Base-by-base conservation (phyloP, 2,113 vertebrate genomes). In the Pipa parva region DNA sequence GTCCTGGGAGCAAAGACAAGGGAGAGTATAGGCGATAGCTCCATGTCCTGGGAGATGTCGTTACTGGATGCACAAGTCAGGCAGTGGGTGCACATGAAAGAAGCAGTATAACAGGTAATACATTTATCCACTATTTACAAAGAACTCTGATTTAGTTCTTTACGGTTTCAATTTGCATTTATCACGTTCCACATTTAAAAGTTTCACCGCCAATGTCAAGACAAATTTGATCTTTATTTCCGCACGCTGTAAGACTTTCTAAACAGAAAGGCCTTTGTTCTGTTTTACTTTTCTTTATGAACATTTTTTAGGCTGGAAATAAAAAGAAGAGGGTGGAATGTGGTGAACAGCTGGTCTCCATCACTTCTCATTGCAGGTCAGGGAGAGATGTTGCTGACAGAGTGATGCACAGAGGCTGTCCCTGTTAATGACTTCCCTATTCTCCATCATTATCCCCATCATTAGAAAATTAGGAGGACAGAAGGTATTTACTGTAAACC, bases 401-500 rank as follows among this genome's bases (percentile, higher is more conserved):
- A 98, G 93, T 96, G 95, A 97, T 94, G 87, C 93, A 93, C 89
- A 89, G 91, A 92, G 92, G 88, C 94, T 91, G 92, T 97, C 93
- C 90, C 80, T 86, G 92, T 90, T 98, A 99, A 99, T 95, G 95
- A 95, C 93, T 91, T 91, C 91, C 77, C 93, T 92, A 95, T 95
- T 99, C 95, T 95, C 95, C 88, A 91, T 97, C 95, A 97, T 99
- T 98, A 99, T 96, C 91, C 88, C 90, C 90, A 97, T 99, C 95
- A 97, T 98, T 97, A 97, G 93, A 91, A 98, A 97, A 99, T 99
- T 99, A 98, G 92, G 83, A 91, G 93, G 95, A 97, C 96, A 99
- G 96, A 99, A 96, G 96, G 96, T 99, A 98, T 99, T 99, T 99
- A 98, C 95, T 97, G 96, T 99, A 97, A 98, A 97, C 91, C 95